Evolutionary conservation across 2,113 vertebrate genomes (phyloP).

Genomic region (Butastur rufipennis): DNA sequence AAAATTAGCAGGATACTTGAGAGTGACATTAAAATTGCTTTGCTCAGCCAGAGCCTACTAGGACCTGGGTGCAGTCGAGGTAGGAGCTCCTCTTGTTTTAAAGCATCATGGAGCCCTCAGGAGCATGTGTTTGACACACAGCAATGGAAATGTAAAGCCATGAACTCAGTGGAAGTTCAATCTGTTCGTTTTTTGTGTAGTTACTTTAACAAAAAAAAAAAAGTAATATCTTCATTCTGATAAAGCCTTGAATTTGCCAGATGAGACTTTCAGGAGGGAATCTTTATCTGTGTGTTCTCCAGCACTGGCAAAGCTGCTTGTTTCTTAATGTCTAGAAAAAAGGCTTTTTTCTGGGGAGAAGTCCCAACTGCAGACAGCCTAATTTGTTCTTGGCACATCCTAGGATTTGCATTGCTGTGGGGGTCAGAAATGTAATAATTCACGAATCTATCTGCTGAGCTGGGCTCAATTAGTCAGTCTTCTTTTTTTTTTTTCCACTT

Average conservation of each 20-base stretch:
- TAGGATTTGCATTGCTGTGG: background rate
- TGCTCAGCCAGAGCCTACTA: background rate
- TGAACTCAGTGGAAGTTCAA: background rate
- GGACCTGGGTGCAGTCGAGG: background rate
- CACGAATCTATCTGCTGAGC: slow-evolving; percentile 11
- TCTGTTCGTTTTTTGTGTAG: background rate
- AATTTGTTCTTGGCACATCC: slow-evolving; percentile 67
- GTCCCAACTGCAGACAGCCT: slow-evolving; percentile 53
- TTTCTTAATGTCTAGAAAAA: slow-evolving; percentile 13
- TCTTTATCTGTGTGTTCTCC: slow-evolving; percentile 15
- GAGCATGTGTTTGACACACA: background rate
- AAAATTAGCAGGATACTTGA: background rate
- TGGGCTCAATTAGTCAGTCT: background rate
- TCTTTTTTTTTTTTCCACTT: background rate
- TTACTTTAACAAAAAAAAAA: background rate
- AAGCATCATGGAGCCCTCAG: background rate
- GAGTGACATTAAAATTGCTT: background rate
- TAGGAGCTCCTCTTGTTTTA: background rate
- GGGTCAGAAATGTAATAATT: slow-evolving; percentile 57
- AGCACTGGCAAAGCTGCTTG: background rate
- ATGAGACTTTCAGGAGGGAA: background rate
- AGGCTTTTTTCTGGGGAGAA: background rate
- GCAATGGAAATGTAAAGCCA: background rate
- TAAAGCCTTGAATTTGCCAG: slow-evolving; percentile 1
- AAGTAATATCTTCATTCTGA: background rate